Base-by-base conservation (phyloP, 2,888 invertebrate genomes). In the Blastobasis adustella region DNA sequence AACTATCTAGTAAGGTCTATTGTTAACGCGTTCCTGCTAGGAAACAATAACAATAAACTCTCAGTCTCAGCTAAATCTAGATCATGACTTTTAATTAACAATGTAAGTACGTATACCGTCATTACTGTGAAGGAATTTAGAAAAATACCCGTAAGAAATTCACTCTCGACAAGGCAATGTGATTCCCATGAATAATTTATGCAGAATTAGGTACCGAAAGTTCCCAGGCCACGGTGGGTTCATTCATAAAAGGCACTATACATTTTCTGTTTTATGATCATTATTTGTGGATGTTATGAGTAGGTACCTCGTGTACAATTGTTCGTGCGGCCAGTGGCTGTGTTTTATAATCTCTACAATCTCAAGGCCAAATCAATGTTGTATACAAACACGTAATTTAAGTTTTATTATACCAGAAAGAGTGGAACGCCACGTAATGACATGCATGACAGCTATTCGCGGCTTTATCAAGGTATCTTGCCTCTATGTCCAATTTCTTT, bases 161-260 rank as follows among this genome's bases (percentile, higher is more conserved):
- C 53, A 49, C 45, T 23, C 53, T 55, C 58, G 58, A 58, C 63
- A 58, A 65, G 65, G 65, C 65, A 62, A 65, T 60, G 66, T 66
- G 63, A 66, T 72, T 78, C 72, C 57, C 71, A 73, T 62, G 65
- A 64, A 68, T 63, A 71, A 67, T 72, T 66, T 66, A 69, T 67
- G 64, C 55, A 58, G 23, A 68, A 66, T 62, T 51, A 62, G 56
- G 40, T 10, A 51, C 54, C 53, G 50, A 55, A 23, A 54, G 60
- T 69, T 77, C 76, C 63, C 76, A 75, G 64, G 66, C 65, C 64
- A 49, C 43, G 57, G 58, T 50, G 55, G 58, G 49, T 55, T 56
- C 62, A 66, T 68, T 69, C 69, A 73, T 60, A 65, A 59, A 60
- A 61, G 57, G 58, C 58, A 55, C 56, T 57, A 60, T 53, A 58